Evolutionary conservation across 2,113 vertebrate genomes (phyloP).

Genomic region (Gambusia affinis): DNA sequence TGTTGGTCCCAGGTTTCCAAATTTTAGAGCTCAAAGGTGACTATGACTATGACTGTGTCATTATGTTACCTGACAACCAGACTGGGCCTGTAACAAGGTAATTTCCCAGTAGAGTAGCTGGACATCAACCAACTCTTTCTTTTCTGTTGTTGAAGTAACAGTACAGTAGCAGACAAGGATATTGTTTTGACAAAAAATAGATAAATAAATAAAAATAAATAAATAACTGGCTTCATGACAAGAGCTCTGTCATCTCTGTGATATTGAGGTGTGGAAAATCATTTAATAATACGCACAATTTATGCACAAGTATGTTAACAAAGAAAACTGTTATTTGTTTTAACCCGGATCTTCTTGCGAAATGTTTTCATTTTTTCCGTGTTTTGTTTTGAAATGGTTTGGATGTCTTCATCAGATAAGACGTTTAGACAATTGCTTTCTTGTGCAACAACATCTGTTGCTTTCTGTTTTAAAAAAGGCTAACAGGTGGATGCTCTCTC

Average conservation of each 20-base stretch:
- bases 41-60: background rate
- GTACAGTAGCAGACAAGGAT: constrained; percentile 25
- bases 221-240: constrained; percentile 43
- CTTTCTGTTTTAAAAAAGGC: background rate
- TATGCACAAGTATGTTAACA: too few relatives aligned
- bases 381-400: too few relatives aligned
- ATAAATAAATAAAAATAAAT: too few relatives aligned
- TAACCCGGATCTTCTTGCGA: too few relatives aligned
- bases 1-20: background rate
- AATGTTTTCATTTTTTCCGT: too few relatives aligned
- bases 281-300: too few relatives aligned
- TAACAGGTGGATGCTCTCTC: background rate
- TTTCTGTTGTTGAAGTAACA: constrained; percentile 21
- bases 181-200: background rate
- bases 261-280: too few relatives aligned
- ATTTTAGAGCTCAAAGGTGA: background rate
- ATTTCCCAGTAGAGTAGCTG: constrained; percentile 18
- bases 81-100: background rate
- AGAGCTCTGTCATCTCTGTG: constrained; percentile 32
- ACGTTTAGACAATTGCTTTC: background rate
- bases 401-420: too few relatives aligned
- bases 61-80: background rate
- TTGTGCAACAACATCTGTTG: background rate
- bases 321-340: too few relatives aligned
- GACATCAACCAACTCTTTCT: constrained; percentile 1